Conservation (phyloP, 2,113 vertebrate genomes). For the Mesoclemmys tuberculata region DNA sequence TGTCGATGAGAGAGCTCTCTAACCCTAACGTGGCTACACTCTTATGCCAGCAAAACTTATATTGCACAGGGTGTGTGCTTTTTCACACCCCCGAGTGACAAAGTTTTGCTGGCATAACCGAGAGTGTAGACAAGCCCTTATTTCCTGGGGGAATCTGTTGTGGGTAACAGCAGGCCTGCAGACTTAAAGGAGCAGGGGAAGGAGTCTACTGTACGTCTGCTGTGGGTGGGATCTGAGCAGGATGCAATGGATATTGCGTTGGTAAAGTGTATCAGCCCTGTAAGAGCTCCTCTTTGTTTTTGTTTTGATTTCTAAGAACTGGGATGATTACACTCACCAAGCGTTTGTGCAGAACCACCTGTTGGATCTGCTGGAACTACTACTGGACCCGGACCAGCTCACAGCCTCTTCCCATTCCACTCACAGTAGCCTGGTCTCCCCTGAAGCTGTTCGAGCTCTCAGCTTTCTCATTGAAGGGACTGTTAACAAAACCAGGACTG, state of each 20-base stretch:
- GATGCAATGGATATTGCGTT: fast-evolving
- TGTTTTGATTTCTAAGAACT: slow-evolving; percentile 83
- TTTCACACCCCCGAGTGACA: too few species aligned
- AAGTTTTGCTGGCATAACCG: too few species aligned
- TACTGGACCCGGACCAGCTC: slow-evolving; percentile 91
- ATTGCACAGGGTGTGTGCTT: too few species aligned
- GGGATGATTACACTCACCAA: slow-evolving; percentile 92
- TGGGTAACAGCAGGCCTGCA: background rate
- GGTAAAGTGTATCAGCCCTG: background rate
- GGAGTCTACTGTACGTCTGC: background rate
- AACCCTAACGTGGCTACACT: too few species aligned
- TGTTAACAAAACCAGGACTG: slow-evolving; percentile 42
- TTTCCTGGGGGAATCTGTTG: background rate
- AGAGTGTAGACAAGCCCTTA: background rate
- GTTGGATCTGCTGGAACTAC: slow-evolving; percentile 87
- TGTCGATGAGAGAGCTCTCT: too few species aligned
- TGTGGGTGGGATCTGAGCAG: background rate
- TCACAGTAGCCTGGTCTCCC: slow-evolving; percentile 81
- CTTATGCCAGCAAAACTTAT: too few species aligned
- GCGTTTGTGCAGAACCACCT: slow-evolving; percentile 89
- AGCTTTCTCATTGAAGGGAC: slow-evolving; percentile 92
- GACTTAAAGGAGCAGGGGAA: background rate
- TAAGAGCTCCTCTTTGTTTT: background rate
- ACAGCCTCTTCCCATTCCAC: slow-evolving; percentile 80
- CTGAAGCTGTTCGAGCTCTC: slow-evolving; percentile 84